A percentile compares a stretch with the other conserved stretches of the same genome.
phyloP scores from a whole-genome alignment of 2,113 vertebrate species.

The Calidris pygmaea region DNA sequence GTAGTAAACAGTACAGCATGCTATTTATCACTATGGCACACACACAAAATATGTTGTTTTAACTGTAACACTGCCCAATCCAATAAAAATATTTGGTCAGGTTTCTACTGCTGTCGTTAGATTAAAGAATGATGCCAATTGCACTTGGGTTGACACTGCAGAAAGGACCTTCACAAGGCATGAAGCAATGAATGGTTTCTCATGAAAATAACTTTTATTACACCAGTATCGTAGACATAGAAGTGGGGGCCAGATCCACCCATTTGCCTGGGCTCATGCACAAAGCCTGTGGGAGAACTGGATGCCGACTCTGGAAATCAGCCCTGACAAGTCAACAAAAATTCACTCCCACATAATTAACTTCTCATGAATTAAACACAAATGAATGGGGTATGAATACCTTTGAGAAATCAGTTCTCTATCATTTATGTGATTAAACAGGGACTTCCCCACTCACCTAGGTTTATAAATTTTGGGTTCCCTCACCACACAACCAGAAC shows the following conservation, averaged over 20 bases:
- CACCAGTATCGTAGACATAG: background rate
- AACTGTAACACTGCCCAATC: background rate
- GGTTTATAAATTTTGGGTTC: background rate
- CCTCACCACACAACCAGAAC: background rate
- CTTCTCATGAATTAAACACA: constrained; percentile 45
- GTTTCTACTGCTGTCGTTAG: background rate
- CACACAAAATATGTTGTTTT: background rate
- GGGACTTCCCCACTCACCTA: background rate
- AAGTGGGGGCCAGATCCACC: background rate
- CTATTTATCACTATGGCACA: constrained; percentile 1
- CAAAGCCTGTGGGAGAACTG: background rate
- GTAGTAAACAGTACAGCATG: background rate
- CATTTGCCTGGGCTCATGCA: background rate
- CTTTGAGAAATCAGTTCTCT: constrained; percentile 18
- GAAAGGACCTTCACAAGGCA: background rate
- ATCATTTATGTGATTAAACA: constrained; percentile 6
- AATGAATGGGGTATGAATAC: constrained; percentile 21
- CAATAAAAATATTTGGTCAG: constrained; percentile 20
- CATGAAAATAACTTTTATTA: background rate
- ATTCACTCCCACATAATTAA: constrained; percentile 29
- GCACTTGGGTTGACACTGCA: background rate
- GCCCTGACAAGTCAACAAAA: constrained; percentile 31
- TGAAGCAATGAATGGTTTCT: background rate
- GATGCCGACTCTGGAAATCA: constrained; percentile 11
- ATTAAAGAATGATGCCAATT: background rate